These are phyloP conservation scores for Tinea semifulvella DNA, from an alignment of 2,888 invertebrate species.

Conservation along the genomic window DNA sequence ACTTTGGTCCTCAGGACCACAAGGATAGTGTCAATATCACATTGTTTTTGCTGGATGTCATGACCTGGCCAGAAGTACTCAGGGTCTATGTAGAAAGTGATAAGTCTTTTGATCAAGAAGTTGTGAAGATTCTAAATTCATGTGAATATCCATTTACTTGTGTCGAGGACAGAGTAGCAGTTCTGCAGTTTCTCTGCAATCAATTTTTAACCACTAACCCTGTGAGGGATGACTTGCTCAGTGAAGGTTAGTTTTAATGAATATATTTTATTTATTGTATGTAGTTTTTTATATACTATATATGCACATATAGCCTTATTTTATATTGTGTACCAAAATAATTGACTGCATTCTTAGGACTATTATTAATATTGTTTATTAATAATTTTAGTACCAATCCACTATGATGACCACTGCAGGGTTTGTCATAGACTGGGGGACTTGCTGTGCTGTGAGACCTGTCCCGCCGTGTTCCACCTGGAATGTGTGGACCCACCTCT, in stretches of 20 bases:
- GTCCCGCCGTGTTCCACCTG: conserved; percentile 97
- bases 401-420: conserved; percentile 92
- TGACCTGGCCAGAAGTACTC: conserved; percentile 96
- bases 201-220: conserved; percentile 93
- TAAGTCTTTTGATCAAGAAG: conserved; percentile 76
- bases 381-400: conserved; percentile 72
- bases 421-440: conserved; percentile 94
- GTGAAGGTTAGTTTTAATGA: conserved; percentile 77
- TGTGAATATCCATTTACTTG: conserved; percentile 90
- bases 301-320: no score
- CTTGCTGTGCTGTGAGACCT: conserved; percentile 96
- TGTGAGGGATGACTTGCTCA: conserved; percentile 91
- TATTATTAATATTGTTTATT: background rate
- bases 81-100: conserved; percentile 93
- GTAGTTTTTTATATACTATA: background rate
- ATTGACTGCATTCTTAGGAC: background rate
- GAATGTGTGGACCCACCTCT: conserved; percentile 96
- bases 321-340: background rate
- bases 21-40: conserved; percentile 97
- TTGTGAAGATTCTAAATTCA: conserved; percentile 73
- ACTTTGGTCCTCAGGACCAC: conserved; percentile 95
- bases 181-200: conserved; percentile 92
- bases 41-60: conserved; percentile 90
- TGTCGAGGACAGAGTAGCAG: conserved; percentile 79
- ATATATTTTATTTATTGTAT: conserved; percentile 11